Percentiles rank a stretch among this genome's conserved stretches.
Evolutionary conservation across 37 sponge, comb jelly and placozoan species (phyloP).

Genomic region (Ephydatia muelleri): DNA sequence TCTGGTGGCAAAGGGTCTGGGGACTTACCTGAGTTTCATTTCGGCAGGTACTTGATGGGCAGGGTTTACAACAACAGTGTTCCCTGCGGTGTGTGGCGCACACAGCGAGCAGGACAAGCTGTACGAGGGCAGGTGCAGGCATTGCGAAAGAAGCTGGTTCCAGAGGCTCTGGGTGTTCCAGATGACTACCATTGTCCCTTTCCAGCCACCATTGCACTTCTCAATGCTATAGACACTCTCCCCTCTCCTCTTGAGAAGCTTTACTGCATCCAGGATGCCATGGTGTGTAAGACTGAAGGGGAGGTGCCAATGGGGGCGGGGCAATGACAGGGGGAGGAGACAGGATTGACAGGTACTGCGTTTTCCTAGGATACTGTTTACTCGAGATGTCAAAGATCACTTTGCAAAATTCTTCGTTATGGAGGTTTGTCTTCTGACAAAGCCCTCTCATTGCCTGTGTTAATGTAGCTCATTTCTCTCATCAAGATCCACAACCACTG

Average conservation of each 20-base stretch:
- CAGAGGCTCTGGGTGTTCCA: slow-evolving; percentile 30
- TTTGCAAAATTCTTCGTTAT: slow-evolving; percentile 30
- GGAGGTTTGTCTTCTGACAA: slow-evolving; percentile 44
- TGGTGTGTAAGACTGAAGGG: slow-evolving; percentile 25
- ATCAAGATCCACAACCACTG: slow-evolving; percentile 43
- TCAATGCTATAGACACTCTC: slow-evolving; percentile 1
- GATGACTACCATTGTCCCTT: slow-evolving; percentile 48
- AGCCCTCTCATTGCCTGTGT: too few relatives aligned
- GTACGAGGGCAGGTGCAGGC: slow-evolving; percentile 24
- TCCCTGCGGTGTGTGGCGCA: slow-evolving; percentile 32
- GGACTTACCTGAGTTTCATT: background rate
- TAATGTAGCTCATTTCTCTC: too few relatives aligned
- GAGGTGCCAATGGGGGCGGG: too few relatives aligned
- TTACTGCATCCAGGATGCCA: slow-evolving; percentile 55
- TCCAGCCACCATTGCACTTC: slow-evolving; percentile 10
- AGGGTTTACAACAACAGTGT: slow-evolving; percentile 55
- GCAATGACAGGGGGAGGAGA: background rate
- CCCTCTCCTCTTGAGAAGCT: slow-evolving; percentile 50
- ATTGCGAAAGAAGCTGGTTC: slow-evolving; percentile 25
- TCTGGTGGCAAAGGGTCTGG: background rate
- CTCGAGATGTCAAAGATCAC: slow-evolving; percentile 35
- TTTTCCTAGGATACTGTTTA: slow-evolving; percentile 39
- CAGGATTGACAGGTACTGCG: background rate
- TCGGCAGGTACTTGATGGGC: slow-evolving; percentile 45
- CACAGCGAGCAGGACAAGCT: slow-evolving; percentile 27